These are phyloP conservation scores for Planococcus citri DNA, from an alignment of 1,140 invertebrate species.

Conservation along the genomic window DNA sequence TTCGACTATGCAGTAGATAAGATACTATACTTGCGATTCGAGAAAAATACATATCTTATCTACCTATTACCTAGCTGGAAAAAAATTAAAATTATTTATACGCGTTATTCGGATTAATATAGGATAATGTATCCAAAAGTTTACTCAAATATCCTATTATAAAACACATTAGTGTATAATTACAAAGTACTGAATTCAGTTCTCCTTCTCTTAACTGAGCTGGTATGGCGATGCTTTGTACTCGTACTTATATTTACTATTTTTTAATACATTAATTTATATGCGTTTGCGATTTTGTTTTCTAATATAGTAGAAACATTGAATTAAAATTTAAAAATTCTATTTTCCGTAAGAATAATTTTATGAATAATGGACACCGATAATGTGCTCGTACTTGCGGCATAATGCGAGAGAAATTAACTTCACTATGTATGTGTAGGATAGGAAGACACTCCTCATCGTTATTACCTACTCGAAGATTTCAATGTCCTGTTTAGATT, in stretches of 20 bases:
- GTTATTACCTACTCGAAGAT: not conserved
- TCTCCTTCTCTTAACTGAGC: too few species aligned
- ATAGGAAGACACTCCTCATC: not conserved
- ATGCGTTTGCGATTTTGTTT: constrained; percentile 6
- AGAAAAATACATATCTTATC: too few species aligned
- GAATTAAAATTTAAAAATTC: constrained; percentile 4
- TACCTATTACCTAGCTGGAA: too few species aligned
- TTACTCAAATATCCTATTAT: not conserved
- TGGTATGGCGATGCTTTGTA: not conserved
- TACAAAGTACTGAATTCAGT: not conserved
- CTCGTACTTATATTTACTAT: too few species aligned
- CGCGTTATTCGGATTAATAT: too few species aligned
- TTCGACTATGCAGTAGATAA: too few species aligned
- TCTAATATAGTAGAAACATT: not conserved
- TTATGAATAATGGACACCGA: constrained; percentile 3
- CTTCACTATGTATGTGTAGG: not conserved
- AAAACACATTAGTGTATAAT: not conserved
- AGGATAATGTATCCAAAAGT: too few species aligned
- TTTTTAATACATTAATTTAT: constrained; percentile 8
- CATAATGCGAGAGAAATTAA: not conserved
- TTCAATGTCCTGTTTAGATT: not conserved
- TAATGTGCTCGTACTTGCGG: not conserved
- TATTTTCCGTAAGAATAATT: constrained; percentile 4
- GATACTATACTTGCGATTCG: too few species aligned
- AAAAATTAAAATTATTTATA: too few species aligned